Evolutionary conservation across 2,888 invertebrate genomes (phyloP).

Genomic region (Macrosoma leucophasiata): DNA sequence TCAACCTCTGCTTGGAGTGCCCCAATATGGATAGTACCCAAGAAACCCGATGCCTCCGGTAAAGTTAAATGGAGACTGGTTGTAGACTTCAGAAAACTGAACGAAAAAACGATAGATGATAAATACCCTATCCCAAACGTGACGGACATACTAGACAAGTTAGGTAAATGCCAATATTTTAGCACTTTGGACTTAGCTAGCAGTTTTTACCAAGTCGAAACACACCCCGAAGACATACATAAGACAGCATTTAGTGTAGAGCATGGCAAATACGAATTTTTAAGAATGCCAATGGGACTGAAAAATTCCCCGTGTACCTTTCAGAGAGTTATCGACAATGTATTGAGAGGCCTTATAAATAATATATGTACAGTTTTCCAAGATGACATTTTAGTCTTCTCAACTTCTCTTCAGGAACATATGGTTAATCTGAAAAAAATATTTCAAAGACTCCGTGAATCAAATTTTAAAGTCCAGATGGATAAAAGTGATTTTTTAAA

Average conservation of each 20-base stretch:
- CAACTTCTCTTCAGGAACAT: conserved; percentile 24
- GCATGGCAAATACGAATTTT: conserved; percentile 12
- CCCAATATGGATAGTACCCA: conserved; percentile 35
- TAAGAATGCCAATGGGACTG: conserved; percentile 13
- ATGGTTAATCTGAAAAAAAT: conserved; percentile 15
- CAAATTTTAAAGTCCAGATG: conserved; percentile 21
- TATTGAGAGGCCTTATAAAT: conserved; percentile 7
- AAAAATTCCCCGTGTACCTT: conserved; percentile 14
- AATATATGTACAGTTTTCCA: conserved; percentile 7
- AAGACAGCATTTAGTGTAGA: conserved; percentile 21
- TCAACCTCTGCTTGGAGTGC: conserved; percentile 29
- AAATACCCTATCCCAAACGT: conserved; percentile 31
- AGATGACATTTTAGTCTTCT: conserved; percentile 10
- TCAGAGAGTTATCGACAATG: conserved; percentile 13
- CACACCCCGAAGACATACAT: conserved; percentile 7
- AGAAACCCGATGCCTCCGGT: conserved; percentile 31
- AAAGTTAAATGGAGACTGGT: conserved; percentile 34
- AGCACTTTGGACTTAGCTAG: conserved; percentile 23
- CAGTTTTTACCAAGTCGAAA: conserved; percentile 19
- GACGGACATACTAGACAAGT: conserved; percentile 24
- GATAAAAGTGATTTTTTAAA: conserved; percentile 6
- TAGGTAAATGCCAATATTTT: conserved; percentile 26
- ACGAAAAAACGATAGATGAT: conserved; percentile 33
- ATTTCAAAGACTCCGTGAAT: conserved; percentile 16
- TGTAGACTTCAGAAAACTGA: conserved; percentile 33